Evolutionary conservation across 2,888 invertebrate species (phyloP).

Genomic region (Leptogaster cylindrica): DNA sequence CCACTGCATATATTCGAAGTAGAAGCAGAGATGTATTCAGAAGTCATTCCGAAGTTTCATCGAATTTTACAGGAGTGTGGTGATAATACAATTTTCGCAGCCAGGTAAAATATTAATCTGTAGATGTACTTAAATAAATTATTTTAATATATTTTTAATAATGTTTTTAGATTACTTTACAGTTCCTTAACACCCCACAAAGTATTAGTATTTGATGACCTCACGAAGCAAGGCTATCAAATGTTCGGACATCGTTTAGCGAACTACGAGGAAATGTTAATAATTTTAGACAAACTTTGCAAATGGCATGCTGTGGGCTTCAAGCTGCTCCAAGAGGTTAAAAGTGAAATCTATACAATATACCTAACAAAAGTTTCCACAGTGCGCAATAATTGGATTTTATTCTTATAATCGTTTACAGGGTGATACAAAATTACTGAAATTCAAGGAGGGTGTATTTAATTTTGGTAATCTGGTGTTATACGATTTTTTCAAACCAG

Average conservation of each 20-base stretch:
- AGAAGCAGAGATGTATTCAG: conserved; percentile 54
- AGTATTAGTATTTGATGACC: conserved; percentile 61
- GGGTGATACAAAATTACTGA: neutral
- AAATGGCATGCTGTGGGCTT: conserved; percentile 29
- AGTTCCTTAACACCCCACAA: conserved; percentile 41
- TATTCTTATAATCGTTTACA: neutral
- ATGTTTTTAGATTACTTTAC: conserved; percentile 40
- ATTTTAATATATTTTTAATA: conserved; percentile 51
- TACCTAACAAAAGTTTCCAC: too few relatives aligned
- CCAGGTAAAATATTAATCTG: conserved; percentile 47
- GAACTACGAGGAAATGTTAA: neutral
- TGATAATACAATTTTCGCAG: conserved; percentile 49
- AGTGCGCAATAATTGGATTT: too few relatives aligned
- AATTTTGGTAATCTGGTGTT: neutral
- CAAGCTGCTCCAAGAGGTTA: conserved; percentile 11
- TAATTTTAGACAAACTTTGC: neutral
- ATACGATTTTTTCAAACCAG: too few relatives aligned
- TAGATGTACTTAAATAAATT: conserved; percentile 41
- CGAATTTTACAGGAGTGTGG: conserved; percentile 50
- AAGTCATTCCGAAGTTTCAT: conserved; percentile 54
- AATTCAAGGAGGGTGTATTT: neutral
- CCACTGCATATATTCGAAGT: conserved; percentile 51
- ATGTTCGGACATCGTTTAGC: neutral
- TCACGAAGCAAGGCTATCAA: conserved; percentile 58
- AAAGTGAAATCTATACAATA: too few relatives aligned